phyloP scores from a whole-genome alignment of 2,113 vertebrate species.

The Nothoprocta pentlandii region DNA sequence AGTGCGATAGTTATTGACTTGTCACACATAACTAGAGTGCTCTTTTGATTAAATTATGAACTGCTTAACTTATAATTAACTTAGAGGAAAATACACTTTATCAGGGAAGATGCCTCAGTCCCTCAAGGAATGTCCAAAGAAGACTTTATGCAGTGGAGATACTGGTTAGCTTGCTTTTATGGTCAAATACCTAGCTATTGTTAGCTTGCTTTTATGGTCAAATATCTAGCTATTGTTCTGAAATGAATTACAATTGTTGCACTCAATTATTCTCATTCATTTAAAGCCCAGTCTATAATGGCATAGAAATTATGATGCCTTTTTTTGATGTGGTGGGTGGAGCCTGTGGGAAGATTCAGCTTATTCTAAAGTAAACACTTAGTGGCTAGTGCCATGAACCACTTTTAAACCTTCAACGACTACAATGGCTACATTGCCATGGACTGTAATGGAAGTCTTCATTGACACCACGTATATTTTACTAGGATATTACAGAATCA shows the following conservation, averaged over 20 bases:
- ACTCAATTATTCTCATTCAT: background rate
- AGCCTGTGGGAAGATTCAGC: too few species aligned
- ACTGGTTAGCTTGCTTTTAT: background rate
- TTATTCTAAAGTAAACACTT: too few species aligned
- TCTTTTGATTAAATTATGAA: background rate
- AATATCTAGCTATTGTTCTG: background rate
- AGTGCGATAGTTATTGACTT: background rate
- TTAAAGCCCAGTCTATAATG: background rate
- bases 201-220: background rate
- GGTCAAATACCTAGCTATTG: background rate
- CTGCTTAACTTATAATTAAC: slow-evolving; percentile 9
- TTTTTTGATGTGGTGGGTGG: too few species aligned
- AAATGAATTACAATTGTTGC: background rate
- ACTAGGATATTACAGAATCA: too few species aligned
- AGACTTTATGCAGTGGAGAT: background rate
- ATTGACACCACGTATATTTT: too few species aligned
- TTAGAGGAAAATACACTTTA: background rate
- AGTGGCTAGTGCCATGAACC: too few species aligned
- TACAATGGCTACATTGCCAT: too few species aligned
- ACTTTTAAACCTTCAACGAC: too few species aligned
- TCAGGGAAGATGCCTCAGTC: background rate
- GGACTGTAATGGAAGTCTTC: too few species aligned
- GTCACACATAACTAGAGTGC: background rate
- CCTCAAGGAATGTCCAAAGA: slow-evolving; percentile 15
- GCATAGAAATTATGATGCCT: background rate